These are phyloP conservation scores for Eretmocerus hayati DNA, from an alignment of 2,888 invertebrate species.

Conservation along the genomic window DNA sequence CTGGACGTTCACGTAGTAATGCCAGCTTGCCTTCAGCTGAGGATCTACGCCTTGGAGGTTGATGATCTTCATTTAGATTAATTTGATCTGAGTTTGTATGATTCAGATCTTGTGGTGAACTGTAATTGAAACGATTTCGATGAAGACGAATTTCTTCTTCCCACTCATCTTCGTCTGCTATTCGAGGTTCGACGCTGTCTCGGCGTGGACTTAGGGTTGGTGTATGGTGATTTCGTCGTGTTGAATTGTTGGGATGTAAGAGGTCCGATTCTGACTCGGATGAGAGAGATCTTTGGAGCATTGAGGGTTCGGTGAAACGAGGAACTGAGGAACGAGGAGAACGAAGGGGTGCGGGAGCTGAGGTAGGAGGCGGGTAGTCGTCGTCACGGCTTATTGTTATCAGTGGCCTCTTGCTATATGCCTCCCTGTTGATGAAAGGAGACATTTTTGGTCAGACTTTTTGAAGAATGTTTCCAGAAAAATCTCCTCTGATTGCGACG, in stretches of 20 bases:
- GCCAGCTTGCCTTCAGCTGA: constrained; percentile 44
- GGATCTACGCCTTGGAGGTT: constrained; percentile 33
- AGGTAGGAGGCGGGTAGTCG: constrained; percentile 22
- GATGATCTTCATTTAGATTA: constrained; percentile 22
- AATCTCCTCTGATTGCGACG: too few relatives aligned
- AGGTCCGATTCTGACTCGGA: constrained; percentile 38
- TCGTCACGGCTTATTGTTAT: constrained; percentile 26
- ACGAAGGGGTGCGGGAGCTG: too few relatives aligned
- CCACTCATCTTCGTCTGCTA: constrained; percentile 41
- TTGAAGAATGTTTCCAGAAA: too few relatives aligned
- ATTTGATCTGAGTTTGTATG: constrained; percentile 28
- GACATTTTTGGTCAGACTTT: too few relatives aligned
- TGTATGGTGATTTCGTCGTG: too few relatives aligned
- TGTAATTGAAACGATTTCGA: constrained; percentile 26
- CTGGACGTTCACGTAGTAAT: constrained; percentile 34
- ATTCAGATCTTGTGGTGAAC: constrained; percentile 27
- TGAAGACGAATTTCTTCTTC: constrained; percentile 36
- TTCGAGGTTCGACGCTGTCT: constrained; percentile 24
- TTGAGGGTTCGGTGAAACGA: constrained; percentile 27
- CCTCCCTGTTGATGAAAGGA: too few relatives aligned
- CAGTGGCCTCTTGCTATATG: constrained; percentile 24
- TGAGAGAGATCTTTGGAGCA: constrained; percentile 28
- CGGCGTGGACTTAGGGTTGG: constrained; percentile 11
- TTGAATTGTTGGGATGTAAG: too few relatives aligned
- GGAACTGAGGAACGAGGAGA: constrained; percentile 26